Conservation (phyloP, 2,888 invertebrate species). For the Listrodromus nycthemerus region DNA sequence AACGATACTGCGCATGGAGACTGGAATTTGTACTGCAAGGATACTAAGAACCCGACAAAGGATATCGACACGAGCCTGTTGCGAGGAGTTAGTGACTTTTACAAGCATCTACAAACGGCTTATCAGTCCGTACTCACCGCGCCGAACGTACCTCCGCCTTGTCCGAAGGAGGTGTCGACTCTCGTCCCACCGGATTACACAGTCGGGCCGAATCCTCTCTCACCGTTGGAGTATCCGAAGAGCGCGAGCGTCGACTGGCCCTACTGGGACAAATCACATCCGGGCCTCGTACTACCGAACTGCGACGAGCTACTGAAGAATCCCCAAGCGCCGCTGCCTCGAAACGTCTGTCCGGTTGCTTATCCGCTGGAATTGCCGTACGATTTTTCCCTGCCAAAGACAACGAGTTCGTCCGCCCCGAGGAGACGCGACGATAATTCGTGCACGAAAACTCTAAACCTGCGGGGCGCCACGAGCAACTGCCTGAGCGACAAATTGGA, state of each 20-base stretch:
- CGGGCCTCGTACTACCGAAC: slow-evolving; percentile 43
- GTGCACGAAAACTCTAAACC: slow-evolving; percentile 6
- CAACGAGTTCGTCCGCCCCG: background rate
- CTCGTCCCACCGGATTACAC: slow-evolving; percentile 12
- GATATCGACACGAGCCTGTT: slow-evolving; percentile 57
- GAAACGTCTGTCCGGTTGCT: background rate
- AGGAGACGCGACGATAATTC: slow-evolving; percentile 13
- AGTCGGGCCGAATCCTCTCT: slow-evolving; percentile 1
- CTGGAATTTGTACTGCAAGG: slow-evolving; percentile 61
- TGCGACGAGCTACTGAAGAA: slow-evolving; percentile 27
- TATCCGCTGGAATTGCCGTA: slow-evolving; percentile 38
- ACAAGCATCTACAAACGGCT: slow-evolving; percentile 60
- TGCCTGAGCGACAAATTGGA: slow-evolving; percentile 51
- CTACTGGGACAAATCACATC: slow-evolving; percentile 44
- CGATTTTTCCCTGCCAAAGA: slow-evolving; percentile 45
- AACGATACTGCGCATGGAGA: slow-evolving; percentile 64
- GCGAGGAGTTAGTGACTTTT: slow-evolving; percentile 57
- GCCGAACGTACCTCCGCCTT: slow-evolving; percentile 23
- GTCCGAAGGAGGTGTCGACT: slow-evolving; percentile 1
- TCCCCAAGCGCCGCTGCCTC: background rate
- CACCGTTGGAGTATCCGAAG: slow-evolving; percentile 36
- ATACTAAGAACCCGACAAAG: slow-evolving; percentile 47
- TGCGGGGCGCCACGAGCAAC: background rate
- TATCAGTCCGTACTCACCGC: slow-evolving; percentile 36
- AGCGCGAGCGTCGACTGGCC: slow-evolving; percentile 36